Evolutionary conservation across 2,113 vertebrate genomes (phyloP), one percentile per base, ranked within the genome.

Genomic region (Dromaius novaehollandiae): DNA sequence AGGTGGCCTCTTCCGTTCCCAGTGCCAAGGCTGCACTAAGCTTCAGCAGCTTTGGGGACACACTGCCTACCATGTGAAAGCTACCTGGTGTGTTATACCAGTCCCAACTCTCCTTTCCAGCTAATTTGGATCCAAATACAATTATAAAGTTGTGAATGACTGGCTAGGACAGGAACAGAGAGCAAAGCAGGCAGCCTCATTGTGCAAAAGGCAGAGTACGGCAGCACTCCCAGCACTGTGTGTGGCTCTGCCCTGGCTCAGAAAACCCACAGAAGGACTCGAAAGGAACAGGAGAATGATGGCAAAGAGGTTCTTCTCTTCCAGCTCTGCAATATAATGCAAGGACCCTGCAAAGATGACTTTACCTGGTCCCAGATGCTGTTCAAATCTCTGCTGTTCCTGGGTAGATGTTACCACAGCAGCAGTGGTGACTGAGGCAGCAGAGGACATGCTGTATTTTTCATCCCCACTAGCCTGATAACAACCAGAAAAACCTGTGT

Each of bases 31-130:
- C 55, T 93, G 83, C 64, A n/a, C 28, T 28, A 30, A 22, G 40
- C 12, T 64, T n/a, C 46, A 36, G 28, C 48, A 24, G 7, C 25
- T 26, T 32, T 17, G 64, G 56, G n/a, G 28, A 38, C 0, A 1
- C 3, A 17, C 70, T 61, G 32, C 9, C 51, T 14, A 6, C 0
- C 1, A 53, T 38, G 42, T 0, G 0, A 40, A 77, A 44, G 51
- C 48, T 48, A 20, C 13, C 55, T 30, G 55, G 55, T 30, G 14
- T 56, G 28, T 30, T 9, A 56, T 28, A 21, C 55, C 28, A 14
- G 14, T 17, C 55, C 46, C 55, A 32, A 9, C 55, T 58, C 15
- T 32, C 30, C 55, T 32, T 58, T 30, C 28, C 55, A 58, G 28
- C 55, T 9, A 28, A 18, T 17, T 58, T 13, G 55, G 55, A 32